Base-by-base conservation (phyloP, 2,113 vertebrate genomes). In the Apistogramma diplotaenia region DNA sequence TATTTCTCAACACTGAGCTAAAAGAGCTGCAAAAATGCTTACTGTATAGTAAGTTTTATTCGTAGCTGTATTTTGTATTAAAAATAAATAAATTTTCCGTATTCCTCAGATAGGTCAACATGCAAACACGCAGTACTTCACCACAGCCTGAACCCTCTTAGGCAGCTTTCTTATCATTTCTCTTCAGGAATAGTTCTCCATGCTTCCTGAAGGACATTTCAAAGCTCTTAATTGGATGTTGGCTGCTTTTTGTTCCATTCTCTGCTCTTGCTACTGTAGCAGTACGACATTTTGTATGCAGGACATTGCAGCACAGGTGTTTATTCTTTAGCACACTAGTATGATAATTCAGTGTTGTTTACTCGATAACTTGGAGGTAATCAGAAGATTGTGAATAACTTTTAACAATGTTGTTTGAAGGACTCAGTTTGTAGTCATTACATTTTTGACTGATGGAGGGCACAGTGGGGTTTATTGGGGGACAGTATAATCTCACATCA, bases 401-500 rank as follows among this genome's bases (percentile, higher is more conserved):
- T 79, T 76, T 3, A 40, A 58, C 16, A 40, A 55, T 74, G 23
- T 86, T 78, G 9, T 73, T 46, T 56, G 56, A 74, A n/a, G 43
- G 37, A 70, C 37, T 59, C 65, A 4, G 29, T 57, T 62, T 83
- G 76, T 31, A 54, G 54, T 88, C 37, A 46, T 65, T 76, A 57
- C 43, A 75, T 53, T 57, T 78, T 49, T 60, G 62, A 71, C 67
- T 75, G 80, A 59, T 56, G 23, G 55, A 76, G 74, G 76, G 10
- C 9, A 4, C 35, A 18, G 9, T 54, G 57, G 73, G 80, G 80
- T 86, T 89, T 87, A 85, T 81, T 11, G 8, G 23, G 23, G 75
- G 74, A 85, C 62, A 77, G 25, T 71, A 71, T 87, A 83, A 89
- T 85, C 78, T 79, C 33, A 80, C 86, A 82, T 78, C 62, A 60